phyloP scores from a whole-genome alignment of 2,888 invertebrate species.

The Metacarcinus magister region DNA sequence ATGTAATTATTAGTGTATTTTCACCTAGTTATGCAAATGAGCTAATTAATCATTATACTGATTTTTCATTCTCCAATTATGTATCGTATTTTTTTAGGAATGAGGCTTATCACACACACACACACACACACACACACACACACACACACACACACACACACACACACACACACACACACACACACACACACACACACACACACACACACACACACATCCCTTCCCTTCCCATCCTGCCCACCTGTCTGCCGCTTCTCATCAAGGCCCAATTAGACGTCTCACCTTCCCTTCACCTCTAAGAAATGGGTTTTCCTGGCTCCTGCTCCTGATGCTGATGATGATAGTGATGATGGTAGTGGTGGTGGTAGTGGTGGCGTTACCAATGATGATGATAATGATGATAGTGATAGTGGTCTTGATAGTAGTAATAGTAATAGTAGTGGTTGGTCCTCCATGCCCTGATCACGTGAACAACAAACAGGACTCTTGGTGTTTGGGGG shows the following conservation, averaged over 20 bases:
- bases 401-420: not conserved
- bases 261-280: not conserved
- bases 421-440: not conserved
- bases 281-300: slow-evolving; percentile 14
- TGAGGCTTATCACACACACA: no score
- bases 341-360: not conserved
- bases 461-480: not conserved
- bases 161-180: not conserved
- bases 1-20: no score
- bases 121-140: not conserved
- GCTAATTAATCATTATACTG: no score
- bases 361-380: not conserved
- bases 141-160: not conserved
- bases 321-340: not conserved
- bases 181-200: not conserved
- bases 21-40: no score
- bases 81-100: no score
- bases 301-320: not conserved
- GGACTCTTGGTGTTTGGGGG: not conserved
- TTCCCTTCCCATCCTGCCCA: not conserved
- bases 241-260: not conserved
- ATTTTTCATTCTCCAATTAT: no score
- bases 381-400: not conserved
- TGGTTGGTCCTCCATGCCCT: not conserved
- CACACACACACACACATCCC: not conserved